phyloP scores from a whole-genome alignment of 2,113 vertebrate genomes.

The Neolamprologus sp. region DNA sequence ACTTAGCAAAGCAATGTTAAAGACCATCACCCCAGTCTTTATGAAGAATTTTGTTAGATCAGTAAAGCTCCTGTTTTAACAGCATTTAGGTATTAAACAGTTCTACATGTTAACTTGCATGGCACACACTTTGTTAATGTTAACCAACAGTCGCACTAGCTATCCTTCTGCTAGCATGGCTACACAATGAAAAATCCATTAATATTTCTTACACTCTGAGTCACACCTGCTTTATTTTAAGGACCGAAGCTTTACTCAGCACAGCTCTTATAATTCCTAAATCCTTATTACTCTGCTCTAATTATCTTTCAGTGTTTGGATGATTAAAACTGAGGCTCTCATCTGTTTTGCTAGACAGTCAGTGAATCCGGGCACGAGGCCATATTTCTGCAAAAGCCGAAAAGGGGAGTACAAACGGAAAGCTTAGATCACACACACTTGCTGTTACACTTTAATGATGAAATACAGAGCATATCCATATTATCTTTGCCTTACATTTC shows the following conservation, averaged over 20 bases:
- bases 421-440: not conserved
- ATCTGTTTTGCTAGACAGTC: not conserved
- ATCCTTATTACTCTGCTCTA: slow-evolving; percentile 1
- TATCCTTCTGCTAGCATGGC: not conserved
- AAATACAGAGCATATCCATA: not conserved
- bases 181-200: not conserved
- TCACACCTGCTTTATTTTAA: slow-evolving; percentile 4
- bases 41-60: not conserved
- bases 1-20: not conserved
- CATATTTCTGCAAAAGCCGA: not conserved
- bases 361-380: not conserved
- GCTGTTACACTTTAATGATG: not conserved
- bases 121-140: not conserved
- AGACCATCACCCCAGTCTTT: not conserved
- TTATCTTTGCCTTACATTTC: not conserved
- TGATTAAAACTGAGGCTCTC: not conserved
- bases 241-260: not conserved
- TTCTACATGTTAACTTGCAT: not conserved
- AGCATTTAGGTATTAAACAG: not conserved
- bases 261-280: not conserved
- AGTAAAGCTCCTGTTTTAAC: not conserved
- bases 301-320: slow-evolving; percentile 5
- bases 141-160: not conserved
- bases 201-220: not conserved
- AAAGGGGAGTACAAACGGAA: not conserved